These are phyloP conservation scores for Arenaria interpres DNA, from an alignment of 2,113 vertebrate genomes.

Conservation along the genomic window DNA sequence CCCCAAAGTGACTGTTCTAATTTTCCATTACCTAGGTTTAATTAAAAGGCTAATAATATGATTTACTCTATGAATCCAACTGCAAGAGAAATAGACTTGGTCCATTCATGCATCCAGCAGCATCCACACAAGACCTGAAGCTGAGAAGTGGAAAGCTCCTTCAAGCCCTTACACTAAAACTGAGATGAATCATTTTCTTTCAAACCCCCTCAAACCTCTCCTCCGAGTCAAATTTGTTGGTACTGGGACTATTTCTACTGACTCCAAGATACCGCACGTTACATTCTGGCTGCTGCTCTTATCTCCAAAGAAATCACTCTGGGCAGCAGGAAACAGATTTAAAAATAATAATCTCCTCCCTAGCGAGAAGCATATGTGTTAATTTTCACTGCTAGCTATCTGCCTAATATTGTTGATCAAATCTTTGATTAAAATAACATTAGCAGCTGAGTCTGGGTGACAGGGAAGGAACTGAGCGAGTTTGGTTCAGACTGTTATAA, in stretches of 20 bases:
- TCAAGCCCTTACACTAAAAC: background rate
- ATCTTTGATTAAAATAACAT: constrained; percentile 53
- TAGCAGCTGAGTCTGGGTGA: background rate
- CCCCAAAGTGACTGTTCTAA: background rate
- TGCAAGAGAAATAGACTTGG: background rate
- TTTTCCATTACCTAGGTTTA: background rate
- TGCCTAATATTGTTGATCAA: constrained; percentile 49
- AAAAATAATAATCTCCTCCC: constrained; percentile 28
- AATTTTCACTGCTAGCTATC: constrained; percentile 32
- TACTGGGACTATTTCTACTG: background rate
- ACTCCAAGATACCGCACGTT: background rate
- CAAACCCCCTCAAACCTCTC: background rate
- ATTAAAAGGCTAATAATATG: background rate
- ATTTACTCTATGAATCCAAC: background rate
- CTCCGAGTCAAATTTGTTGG: background rate
- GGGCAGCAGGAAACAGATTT: background rate
- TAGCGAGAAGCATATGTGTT: background rate
- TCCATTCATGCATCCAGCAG: background rate
- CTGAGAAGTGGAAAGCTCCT: background rate
- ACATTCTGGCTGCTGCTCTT: background rate
- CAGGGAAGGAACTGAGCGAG: background rate
- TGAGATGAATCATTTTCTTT: background rate
- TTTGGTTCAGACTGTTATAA: background rate
- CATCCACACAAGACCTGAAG: accelerated
- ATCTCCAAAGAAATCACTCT: background rate